phyloP scores from a whole-genome alignment of 1,140 invertebrate species.

The Liolophura sinensis region DNA sequence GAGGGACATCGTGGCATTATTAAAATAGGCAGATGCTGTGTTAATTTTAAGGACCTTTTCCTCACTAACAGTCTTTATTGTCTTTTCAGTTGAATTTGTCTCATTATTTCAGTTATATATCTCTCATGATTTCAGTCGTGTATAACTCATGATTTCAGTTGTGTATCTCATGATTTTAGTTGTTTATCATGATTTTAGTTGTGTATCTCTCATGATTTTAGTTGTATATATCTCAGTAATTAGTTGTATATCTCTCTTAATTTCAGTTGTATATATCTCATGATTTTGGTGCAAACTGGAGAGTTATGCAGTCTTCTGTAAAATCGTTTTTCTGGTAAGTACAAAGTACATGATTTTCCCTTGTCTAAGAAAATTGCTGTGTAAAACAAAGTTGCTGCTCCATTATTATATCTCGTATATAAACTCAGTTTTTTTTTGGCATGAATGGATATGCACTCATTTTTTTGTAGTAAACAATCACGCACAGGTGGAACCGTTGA shows the following conservation, averaged over 20 bases:
- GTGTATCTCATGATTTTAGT: constrained; percentile 59
- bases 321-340: constrained; percentile 75
- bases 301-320: constrained; percentile 70
- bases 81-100: neutral
- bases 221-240: constrained; percentile 47
- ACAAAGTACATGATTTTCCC: neutral
- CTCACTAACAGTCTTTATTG: too few species aligned
- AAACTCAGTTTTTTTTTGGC: too few species aligned
- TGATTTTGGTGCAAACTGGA: constrained; percentile 75
- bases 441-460: too few species aligned
- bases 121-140: constrained; percentile 71
- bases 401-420: neutral
- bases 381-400: neutral
- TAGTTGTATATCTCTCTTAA: neutral
- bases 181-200: constrained; percentile 72
- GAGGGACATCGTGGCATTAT: neutral
- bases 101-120: constrained; percentile 70
- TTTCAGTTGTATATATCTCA: constrained; percentile 74
- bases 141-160: neutral
- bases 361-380: neutral
- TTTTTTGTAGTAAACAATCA: too few species aligned
- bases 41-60: neutral
- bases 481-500: too few species aligned
- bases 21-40: neutral
- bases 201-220: constrained; percentile 76